These are phyloP conservation scores for Meloe dianella DNA, from an alignment of 2,888 invertebrate species.

Conservation along the genomic window DNA sequence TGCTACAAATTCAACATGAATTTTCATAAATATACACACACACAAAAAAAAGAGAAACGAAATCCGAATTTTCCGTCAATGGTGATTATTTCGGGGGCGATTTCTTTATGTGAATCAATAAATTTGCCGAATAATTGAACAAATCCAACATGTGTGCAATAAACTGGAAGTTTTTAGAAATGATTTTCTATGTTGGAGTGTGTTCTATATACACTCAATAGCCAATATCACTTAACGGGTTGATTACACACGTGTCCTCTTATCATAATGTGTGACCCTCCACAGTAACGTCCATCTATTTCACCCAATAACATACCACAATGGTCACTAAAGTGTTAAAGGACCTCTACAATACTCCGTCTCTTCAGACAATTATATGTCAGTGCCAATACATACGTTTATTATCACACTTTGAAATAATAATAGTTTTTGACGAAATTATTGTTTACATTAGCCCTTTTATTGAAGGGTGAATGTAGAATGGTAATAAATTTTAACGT, in stretches of 20 bases:
- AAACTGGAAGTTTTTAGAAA: slow-evolving; percentile 12
- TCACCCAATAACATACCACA: slow-evolving; percentile 37
- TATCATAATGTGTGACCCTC: slow-evolving; percentile 37
- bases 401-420: neutral
- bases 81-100: too few species aligned
- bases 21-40: neutral
- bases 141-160: slow-evolving; percentile 29
- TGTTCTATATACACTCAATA: slow-evolving; percentile 21
- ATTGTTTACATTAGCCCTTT: neutral
- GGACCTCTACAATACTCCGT: neutral
- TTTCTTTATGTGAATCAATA: slow-evolving; percentile 6
- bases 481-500: slow-evolving; percentile 23
- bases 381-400: neutral
- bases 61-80: neutral
- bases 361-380: neutral
- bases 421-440: neutral
- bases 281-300: slow-evolving; percentile 28
- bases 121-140: slow-evolving; percentile 26
- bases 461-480: neutral
- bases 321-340: slow-evolving; percentile 25
- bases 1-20: neutral
- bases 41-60: too few species aligned
- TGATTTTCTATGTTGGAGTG: slow-evolving; percentile 15
- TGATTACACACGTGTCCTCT: slow-evolving; percentile 46
- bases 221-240: slow-evolving; percentile 45